These are phyloP conservation scores for Epinephelus cyanopodus DNA, from an alignment of 2,113 vertebrate species.

Conservation along the genomic window DNA sequence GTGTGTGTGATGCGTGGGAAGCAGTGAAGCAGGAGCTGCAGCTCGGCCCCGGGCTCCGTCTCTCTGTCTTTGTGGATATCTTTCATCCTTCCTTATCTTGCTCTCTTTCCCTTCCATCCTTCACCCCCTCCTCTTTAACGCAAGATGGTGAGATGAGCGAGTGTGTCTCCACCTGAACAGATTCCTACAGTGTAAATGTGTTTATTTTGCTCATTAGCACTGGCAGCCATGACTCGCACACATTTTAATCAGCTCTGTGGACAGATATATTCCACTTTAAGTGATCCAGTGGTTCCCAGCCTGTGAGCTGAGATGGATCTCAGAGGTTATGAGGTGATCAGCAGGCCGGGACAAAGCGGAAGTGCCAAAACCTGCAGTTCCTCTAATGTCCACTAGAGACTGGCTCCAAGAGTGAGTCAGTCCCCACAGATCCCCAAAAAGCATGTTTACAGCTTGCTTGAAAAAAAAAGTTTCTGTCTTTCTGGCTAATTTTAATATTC, in stretches of 20 bases:
- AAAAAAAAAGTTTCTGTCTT: too few relatives aligned
- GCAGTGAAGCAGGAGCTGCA: constrained; percentile 5
- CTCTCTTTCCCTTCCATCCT: background rate
- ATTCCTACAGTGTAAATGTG: background rate
- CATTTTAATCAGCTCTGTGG: background rate
- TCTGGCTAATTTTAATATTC: too few relatives aligned
- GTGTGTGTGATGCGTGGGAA: constrained; percentile 24
- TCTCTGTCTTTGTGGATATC: constrained; percentile 47
- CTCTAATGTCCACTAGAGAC: too few relatives aligned
- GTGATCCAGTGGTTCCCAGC: background rate
- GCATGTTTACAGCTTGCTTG: too few relatives aligned
- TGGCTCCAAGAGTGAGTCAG: too few relatives aligned
- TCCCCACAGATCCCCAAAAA: too few relatives aligned
- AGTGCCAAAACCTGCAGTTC: too few relatives aligned
- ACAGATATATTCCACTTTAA: background rate
- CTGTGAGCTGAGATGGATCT: background rate
- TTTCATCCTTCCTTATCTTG: constrained; percentile 37
- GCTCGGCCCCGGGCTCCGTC: constrained; percentile 21
- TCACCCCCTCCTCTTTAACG: too few relatives aligned
- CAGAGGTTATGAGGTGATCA: too few relatives aligned
- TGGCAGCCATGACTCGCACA: too few relatives aligned
- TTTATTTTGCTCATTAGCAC: background rate
- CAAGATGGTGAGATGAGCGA: background rate
- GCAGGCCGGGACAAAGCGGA: too few relatives aligned
- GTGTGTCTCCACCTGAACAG: background rate